Conservation (phyloP, 2,113 vertebrate genomes). For the Tapirus terrestris region DNA sequence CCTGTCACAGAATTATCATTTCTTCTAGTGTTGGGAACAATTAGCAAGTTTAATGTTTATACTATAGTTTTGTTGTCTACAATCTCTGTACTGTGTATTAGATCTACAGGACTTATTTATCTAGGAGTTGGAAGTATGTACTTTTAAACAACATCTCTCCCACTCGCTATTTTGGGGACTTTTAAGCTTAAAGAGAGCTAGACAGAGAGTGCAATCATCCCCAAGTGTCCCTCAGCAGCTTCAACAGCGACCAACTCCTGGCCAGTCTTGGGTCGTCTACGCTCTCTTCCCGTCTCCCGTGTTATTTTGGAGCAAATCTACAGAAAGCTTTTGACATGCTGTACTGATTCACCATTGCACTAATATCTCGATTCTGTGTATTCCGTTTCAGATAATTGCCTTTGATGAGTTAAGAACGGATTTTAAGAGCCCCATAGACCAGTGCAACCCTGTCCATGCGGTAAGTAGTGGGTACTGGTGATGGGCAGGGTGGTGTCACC, state of each 20-base stretch:
- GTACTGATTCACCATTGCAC: not conserved
- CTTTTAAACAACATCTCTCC: not conserved
- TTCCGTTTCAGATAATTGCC: constrained; percentile 95
- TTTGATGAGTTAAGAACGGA: constrained; percentile 98
- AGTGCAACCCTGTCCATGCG: constrained; percentile 97
- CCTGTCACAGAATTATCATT: rapidly evolving
- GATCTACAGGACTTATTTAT: not conserved
- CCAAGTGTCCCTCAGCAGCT: not conserved
- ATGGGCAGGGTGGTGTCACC: not conserved
- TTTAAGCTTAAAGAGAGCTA: not conserved
- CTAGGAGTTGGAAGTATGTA: too few species aligned
- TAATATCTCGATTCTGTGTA: not conserved
- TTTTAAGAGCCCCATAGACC: constrained; percentile 99
- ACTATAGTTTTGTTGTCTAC: not conserved
- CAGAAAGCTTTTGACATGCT: not conserved
- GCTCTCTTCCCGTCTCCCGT: rapidly evolving
- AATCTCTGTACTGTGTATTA: too few species aligned
- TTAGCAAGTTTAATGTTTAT: not conserved
- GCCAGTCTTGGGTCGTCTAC: rapidly evolving
- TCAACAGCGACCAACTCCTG: not conserved
- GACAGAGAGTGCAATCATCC: not conserved
- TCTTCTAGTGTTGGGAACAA: not conserved
- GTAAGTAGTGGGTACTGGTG: constrained; percentile 86
- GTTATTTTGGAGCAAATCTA: not conserved
- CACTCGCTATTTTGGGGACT: rapidly evolving